phyloP scores from a whole-genome alignment of 2,113 vertebrate genomes.

The Catharus minimus region DNA sequence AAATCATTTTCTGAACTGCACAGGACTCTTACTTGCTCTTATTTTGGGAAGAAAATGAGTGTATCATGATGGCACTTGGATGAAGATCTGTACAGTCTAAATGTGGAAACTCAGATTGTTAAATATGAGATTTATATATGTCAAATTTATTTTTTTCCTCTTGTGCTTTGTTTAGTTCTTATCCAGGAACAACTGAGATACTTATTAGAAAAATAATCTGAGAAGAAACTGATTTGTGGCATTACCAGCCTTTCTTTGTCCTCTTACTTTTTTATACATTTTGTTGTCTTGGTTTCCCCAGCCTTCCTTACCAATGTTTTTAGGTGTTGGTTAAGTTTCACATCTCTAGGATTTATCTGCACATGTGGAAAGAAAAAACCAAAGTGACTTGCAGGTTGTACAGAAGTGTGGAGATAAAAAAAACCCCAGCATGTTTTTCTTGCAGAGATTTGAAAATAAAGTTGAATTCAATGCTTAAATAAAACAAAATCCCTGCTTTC shows the following conservation, averaged over 20 bases:
- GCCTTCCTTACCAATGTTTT: neutral
- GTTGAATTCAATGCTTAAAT: neutral
- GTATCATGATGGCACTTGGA: neutral
- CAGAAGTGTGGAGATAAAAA: neutral
- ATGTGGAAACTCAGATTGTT: neutral
- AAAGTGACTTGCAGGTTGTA: neutral
- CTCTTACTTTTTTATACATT: neutral
- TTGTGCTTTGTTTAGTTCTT: neutral
- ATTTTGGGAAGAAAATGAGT: neutral
- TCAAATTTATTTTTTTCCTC: neutral
- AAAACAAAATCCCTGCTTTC: neutral
- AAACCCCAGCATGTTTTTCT: neutral
- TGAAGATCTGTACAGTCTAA: neutral
- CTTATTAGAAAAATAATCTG: neutral
- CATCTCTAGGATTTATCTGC: neutral
- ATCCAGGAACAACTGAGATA: neutral
- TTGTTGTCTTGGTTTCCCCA: neutral
- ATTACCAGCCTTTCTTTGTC: neutral
- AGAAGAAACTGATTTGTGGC: neutral
- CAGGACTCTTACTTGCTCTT: neutral
- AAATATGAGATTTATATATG: neutral
- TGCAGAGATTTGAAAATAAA: neutral
- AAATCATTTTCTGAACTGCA: neutral
- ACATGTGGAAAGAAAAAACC: neutral
- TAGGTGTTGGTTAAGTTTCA: neutral